A percentile compares a stretch with the other conserved stretches of the same genome.
Conservation (phyloP, 2,888 invertebrate species). For the Drosophila diplacantha region DNA sequence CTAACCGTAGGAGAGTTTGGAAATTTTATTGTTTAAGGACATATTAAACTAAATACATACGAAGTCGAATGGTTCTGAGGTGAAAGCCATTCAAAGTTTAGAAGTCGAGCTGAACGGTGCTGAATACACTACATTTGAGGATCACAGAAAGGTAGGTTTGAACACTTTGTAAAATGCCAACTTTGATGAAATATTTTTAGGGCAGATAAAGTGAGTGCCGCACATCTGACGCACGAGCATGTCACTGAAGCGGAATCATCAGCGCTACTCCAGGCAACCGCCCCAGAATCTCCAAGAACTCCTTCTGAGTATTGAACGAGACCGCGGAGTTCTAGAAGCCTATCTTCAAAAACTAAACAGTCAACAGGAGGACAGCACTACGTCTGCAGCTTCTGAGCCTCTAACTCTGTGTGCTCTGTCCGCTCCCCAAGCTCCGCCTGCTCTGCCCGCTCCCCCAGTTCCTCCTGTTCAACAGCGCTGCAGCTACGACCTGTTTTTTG, state of each 20-base stretch:
- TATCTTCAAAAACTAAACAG: constrained; percentile 46
- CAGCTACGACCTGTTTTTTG: constrained; percentile 71
- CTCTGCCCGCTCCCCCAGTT: neutral
- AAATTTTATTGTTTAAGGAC: neutral
- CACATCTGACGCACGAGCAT: neutral
- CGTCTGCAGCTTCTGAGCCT: neutral
- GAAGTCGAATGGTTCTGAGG: neutral
- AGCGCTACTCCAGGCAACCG: constrained; percentile 14
- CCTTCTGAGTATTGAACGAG: constrained; percentile 50
- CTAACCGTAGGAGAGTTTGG: neutral
- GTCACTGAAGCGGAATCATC: neutral
- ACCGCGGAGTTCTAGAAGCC: constrained; percentile 49
- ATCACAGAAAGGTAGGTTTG: neutral
- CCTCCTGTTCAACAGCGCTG: constrained; percentile 37
- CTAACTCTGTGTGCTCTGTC: neutral
- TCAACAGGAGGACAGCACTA: neutral
- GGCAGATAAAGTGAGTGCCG: neutral
- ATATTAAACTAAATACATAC: neutral
- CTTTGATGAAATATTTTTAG: neutral
- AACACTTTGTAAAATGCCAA: neutral
- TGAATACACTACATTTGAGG: neutral
- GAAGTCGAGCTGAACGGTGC: neutral
- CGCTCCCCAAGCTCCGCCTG: neutral
- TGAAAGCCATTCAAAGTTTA: neutral
- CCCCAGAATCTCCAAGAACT: constrained; percentile 49